phyloP scores from a whole-genome alignment of 2,888 invertebrate genomes.

The Stictocephala bisonia region DNA sequence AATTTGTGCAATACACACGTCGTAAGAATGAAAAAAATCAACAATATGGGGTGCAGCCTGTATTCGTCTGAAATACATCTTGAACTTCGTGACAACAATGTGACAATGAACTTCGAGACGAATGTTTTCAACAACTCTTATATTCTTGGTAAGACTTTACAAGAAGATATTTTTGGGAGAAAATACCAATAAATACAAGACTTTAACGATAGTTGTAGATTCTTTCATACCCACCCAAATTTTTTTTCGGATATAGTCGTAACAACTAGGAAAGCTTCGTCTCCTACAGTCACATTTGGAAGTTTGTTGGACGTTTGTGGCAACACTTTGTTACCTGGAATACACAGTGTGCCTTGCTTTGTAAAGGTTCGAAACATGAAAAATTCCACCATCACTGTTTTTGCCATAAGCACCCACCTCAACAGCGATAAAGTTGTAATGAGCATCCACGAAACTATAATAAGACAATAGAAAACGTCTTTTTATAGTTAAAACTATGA shows the following conservation, averaged over 20 bases:
- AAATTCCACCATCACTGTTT: too few species aligned
- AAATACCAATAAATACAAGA: conserved; percentile 54
- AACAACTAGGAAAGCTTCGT: conserved; percentile 57
- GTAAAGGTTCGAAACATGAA: too few species aligned
- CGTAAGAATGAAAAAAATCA: not conserved
- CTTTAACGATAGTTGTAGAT: conserved; percentile 54
- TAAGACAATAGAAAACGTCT: too few species aligned
- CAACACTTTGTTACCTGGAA: conserved; percentile 53
- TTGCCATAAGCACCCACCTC: too few species aligned
- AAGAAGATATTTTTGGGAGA: conserved; percentile 50
- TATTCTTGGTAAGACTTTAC: too few species aligned
- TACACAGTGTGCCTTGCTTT: conserved; percentile 51
- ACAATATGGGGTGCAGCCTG: not conserved
- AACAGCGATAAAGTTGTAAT: too few species aligned
- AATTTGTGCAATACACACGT: not conserved
- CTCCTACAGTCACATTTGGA: conserved; percentile 53
- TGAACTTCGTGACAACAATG: too few species aligned
- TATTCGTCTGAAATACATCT: conserved; percentile 53
- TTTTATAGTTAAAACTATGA: too few species aligned
- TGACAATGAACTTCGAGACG: too few species aligned
- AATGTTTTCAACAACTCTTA: too few species aligned
- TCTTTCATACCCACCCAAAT: conserved; percentile 35
- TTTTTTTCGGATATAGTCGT: conserved; percentile 53
- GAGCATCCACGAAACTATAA: too few species aligned
- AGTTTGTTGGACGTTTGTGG: conserved; percentile 51